Conservation (phyloP, 35 echinoderm and acorn worm genomes). For the Antedon bifida region DNA sequence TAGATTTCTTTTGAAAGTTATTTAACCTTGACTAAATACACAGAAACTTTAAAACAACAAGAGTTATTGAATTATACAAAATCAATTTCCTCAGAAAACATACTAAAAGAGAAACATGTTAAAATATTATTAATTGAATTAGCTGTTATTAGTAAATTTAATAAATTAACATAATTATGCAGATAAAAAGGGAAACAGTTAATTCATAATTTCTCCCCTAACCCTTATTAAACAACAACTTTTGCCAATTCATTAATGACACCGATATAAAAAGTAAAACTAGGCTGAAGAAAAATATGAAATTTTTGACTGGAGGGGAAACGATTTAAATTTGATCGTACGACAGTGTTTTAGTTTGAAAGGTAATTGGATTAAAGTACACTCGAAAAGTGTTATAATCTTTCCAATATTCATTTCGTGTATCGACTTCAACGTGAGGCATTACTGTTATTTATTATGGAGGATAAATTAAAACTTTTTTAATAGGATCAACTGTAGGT, state of each 20-base stretch:
- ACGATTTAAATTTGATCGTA: too few relatives aligned
- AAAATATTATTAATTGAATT: not conserved
- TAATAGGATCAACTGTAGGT: too few relatives aligned
- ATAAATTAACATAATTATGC: not conserved
- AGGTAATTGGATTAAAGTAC: too few relatives aligned
- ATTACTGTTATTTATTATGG: too few relatives aligned
- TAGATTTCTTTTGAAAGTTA: too few relatives aligned
- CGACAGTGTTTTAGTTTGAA: too few relatives aligned
- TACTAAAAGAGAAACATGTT: not conserved
- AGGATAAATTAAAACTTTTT: too few relatives aligned
- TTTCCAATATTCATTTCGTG: too few relatives aligned
- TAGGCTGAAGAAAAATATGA: not conserved
- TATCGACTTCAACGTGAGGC: too few relatives aligned
- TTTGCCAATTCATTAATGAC: not conserved
- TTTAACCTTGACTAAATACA: too few relatives aligned
- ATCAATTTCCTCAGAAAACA: not conserved
- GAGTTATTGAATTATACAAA: not conserved
- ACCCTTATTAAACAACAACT: not conserved
- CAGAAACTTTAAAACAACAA: not conserved
- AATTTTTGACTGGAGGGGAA: not conserved
- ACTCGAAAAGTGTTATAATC: too few relatives aligned
- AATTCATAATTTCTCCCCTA: not conserved
- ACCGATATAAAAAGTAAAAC: not conserved
- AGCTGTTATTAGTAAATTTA: not conserved
- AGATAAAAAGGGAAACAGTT: not conserved